Conservation (phyloP, 1,140 invertebrate species). For the Rhagoletis zephyria region DNA sequence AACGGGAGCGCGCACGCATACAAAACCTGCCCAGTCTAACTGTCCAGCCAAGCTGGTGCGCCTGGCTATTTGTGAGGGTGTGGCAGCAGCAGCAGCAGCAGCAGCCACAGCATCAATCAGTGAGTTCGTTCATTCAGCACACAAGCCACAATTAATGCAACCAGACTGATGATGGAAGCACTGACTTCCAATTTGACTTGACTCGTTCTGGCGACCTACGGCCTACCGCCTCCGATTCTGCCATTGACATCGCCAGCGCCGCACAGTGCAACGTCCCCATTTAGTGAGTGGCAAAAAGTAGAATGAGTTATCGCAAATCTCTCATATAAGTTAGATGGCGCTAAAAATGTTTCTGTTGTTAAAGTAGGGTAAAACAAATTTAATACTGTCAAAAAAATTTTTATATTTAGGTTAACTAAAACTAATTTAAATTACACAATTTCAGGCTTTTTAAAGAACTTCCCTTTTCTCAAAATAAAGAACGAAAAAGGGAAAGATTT, state of each 20-base stretch:
- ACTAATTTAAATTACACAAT: too few relatives aligned
- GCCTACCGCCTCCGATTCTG: conserved; percentile 32
- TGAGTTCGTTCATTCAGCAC: conserved; percentile 13
- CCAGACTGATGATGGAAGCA: neutral
- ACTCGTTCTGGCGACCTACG: neutral
- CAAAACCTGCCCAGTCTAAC: neutral
- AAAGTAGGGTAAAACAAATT: too few relatives aligned
- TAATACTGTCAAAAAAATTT: too few relatives aligned
- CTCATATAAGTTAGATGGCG: too few relatives aligned
- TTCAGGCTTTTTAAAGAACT: too few relatives aligned
- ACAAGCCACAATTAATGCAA: conserved; percentile 42
- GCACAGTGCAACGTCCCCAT: too few relatives aligned
- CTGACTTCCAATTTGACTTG: neutral
- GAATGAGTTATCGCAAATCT: too few relatives aligned
- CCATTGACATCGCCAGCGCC: neutral
- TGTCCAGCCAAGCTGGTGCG: neutral
- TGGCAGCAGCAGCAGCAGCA: neutral
- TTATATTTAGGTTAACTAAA: too few relatives aligned
- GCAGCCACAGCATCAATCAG: conserved; percentile 11
- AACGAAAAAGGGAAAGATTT: too few relatives aligned
- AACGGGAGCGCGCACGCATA: neutral
- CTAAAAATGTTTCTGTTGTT: too few relatives aligned
- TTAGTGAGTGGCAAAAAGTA: too few relatives aligned
- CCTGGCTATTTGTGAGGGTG: neutral
- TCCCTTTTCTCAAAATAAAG: too few relatives aligned